phyloP scores from a whole-genome alignment of 2,797 vertebrate genomes.

The Babyrousa celebensis region DNA sequence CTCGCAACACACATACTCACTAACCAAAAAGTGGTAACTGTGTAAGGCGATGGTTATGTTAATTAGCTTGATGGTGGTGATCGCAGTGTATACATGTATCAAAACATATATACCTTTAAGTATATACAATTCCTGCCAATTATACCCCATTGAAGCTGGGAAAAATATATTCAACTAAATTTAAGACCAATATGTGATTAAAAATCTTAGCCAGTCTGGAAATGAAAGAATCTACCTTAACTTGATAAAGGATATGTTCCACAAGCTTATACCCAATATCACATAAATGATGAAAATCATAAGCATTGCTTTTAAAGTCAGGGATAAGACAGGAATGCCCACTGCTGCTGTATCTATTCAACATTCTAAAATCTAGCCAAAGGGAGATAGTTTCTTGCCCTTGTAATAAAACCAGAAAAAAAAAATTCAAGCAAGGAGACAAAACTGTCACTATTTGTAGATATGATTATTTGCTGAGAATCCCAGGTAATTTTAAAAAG shows the following conservation, averaged over 20 bases:
- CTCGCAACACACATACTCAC: neutral
- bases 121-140: neutral
- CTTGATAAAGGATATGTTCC: neutral
- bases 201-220: slow-evolving; percentile 35
- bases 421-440: neutral
- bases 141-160: neutral
- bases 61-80: neutral
- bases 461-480: slow-evolving; percentile 15
- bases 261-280: neutral
- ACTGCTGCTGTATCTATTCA: neutral
- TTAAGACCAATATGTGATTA: neutral
- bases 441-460: neutral
- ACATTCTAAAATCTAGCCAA: neutral
- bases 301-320: neutral
- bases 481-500: neutral
- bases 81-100: neutral
- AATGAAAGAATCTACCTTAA: slow-evolving; percentile 5
- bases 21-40: neutral
- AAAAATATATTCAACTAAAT: neutral
- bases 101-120: neutral
- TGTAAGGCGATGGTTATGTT: neutral
- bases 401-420: slow-evolving; percentile 8
- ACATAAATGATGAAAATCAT: neutral
- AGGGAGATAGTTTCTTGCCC: neutral
- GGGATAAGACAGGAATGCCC: neutral